Evolutionary conservation across 2,113 vertebrate species (phyloP), one percentile per base, ranked within the genome.

Genomic region (Paraplagusia blochii): DNA sequence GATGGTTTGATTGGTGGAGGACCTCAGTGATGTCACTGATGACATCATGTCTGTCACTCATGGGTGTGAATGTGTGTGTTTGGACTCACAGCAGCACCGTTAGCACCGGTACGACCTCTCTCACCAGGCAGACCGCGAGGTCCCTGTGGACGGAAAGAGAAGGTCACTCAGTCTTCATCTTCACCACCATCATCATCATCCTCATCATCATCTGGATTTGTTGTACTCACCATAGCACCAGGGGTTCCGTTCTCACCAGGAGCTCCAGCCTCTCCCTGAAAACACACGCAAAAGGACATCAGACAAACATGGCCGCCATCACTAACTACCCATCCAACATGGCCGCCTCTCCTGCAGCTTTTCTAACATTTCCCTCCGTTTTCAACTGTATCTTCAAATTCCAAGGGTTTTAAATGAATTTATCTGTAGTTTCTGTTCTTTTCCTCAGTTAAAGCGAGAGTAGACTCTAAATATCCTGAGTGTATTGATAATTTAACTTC

Each of bases 221-320:
- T 52, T 55, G 59, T 47, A 79, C 87, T 87, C 82, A 97, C 96
- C 91, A 95, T 97, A 69, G 95, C 94, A 29, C 97, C 97, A 14
- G 97, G 95, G 55, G 92, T 94, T 80, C 97, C 97, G 0, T 97
- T 99, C 90, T 98, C 97, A 57, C 97, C 97, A 19, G 97, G 35
- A 53, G 91, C 83, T 69, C 97, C 96, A 44, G 91, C 60, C 77
- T 99, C 97, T 46, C 97, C 97, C 97, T 99, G 56, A 48, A 68
- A 5, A 63, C 3, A 51, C 0, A 72, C 3, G 6, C 22, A 29
- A 6, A 6, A 29, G 22, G 22, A 29, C 22, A 6, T 29, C 22
- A 29, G 22, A 48, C 14, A 1, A 8, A 44, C 1, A 15, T 12
- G 52, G 12, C 1, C 9, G 39, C 5, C 17, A 33, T 50, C n/a